Conservation (phyloP, 2,113 vertebrate species). For the Pampusana beccarii region DNA sequence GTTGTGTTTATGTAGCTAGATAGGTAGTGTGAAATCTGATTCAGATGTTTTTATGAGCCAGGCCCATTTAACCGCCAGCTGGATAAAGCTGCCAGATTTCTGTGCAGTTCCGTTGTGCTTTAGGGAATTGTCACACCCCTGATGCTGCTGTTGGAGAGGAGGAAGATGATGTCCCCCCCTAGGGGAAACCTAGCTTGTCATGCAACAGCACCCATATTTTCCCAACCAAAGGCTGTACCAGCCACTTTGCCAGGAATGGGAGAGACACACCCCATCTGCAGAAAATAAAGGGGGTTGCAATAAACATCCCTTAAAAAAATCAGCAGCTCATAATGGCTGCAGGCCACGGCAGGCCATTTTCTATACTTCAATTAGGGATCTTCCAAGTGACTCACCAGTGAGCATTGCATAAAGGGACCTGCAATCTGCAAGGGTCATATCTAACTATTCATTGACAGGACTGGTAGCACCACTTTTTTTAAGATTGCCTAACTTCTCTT, state of each 20-base stretch:
- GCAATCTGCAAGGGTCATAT: constrained; percentile 44
- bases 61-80: background rate
- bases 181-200: background rate
- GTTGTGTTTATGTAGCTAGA: background rate
- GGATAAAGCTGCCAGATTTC: background rate
- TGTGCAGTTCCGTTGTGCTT: rapidly evolving
- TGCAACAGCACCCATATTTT: constrained; percentile 22
- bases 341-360: constrained; percentile 38
- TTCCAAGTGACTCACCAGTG: constrained; percentile 43
- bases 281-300: constrained; percentile 50
- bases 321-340: constrained; percentile 27
- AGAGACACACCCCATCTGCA: constrained; percentile 31
- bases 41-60: background rate
- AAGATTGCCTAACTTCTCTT: constrained; percentile 48
- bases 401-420: constrained; percentile 34
- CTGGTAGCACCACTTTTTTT: constrained; percentile 52
- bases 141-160: background rate
- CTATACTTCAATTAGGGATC: constrained; percentile 49
- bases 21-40: background rate
- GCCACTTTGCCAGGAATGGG: constrained; percentile 28
- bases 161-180: background rate
- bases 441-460: constrained; percentile 49
- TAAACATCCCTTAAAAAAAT: constrained; percentile 39
- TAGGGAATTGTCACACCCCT: background rate
- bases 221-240: constrained; percentile 19